These are phyloP conservation scores for Phaedon cochleariae DNA, from an alignment of 2,888 invertebrate genomes.

Conservation along the genomic window DNA sequence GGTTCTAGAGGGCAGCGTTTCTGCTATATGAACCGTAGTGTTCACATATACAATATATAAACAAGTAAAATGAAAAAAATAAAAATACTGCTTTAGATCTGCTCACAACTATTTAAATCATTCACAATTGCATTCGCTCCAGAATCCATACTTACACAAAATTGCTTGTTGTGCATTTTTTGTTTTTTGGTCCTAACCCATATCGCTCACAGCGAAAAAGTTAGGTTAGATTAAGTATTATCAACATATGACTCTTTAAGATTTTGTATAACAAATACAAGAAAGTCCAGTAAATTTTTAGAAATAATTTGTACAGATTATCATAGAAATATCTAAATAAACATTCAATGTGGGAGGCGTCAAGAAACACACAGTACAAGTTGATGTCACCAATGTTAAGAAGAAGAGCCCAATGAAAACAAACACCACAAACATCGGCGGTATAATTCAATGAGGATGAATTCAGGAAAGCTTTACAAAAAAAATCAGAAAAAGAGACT, in stretches of 20 bases:
- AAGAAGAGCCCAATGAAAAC: no score
- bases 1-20: slow-evolving; percentile 59
- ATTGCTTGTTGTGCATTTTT: slow-evolving; percentile 59
- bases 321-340: slow-evolving; percentile 26
- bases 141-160: slow-evolving; percentile 53
- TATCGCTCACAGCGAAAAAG: slow-evolving; percentile 29
- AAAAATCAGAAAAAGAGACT: no score
- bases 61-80: slow-evolving; percentile 54
- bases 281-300: slow-evolving; percentile 33
- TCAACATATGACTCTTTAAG: slow-evolving; percentile 30
- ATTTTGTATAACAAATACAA: slow-evolving; percentile 37
- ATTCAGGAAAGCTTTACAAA: no score
- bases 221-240: slow-evolving; percentile 35
- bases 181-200: slow-evolving; percentile 35
- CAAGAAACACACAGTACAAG: background rate
- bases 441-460: no score
- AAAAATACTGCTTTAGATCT: slow-evolving; percentile 58
- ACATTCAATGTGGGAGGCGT: slow-evolving; percentile 15
- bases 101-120: slow-evolving; percentile 57
- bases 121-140: slow-evolving; percentile 47
- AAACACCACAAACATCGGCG: no score
- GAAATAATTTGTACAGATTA: slow-evolving; percentile 34
- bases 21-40: slow-evolving; percentile 41
- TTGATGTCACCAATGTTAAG: no score
- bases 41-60: slow-evolving; percentile 58